phyloP scores from a whole-genome alignment of 2,797 vertebrate species.

The Tolypeutes matacus region DNA sequence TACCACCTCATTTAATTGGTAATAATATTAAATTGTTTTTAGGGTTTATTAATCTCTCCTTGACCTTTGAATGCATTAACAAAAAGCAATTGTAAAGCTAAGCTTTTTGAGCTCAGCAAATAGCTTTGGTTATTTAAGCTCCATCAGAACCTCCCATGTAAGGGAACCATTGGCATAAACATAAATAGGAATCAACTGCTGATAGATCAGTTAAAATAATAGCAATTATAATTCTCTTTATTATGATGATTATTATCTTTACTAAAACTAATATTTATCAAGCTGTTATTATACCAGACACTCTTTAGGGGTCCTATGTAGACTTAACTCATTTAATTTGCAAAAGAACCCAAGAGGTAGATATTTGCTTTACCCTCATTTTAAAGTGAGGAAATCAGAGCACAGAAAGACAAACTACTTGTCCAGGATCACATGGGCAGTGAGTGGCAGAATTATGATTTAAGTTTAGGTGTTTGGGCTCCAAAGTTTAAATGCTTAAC shows the following conservation, averaged over 20 bases:
- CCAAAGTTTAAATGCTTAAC: neutral
- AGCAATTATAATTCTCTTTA: neutral
- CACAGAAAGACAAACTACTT: neutral
- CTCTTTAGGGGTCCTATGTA: neutral
- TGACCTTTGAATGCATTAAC: neutral
- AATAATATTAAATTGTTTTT: conserved; percentile 28
- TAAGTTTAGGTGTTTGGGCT: conserved; percentile 11
- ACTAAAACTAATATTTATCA: conserved; percentile 28
- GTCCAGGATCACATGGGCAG: neutral
- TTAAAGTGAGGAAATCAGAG: conserved; percentile 24
- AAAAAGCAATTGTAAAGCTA: neutral
- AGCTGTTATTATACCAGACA: neutral
- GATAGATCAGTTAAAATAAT: conserved; percentile 26
- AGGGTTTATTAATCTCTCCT: conserved; percentile 30
- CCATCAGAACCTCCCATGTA: neutral
- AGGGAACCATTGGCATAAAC: neutral
- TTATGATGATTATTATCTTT: neutral
- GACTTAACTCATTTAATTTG: conserved; percentile 38
- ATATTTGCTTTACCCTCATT: conserved; percentile 14
- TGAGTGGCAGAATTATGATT: neutral
- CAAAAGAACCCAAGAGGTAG: neutral
- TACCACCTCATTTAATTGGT: neutral
- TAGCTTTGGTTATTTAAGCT: neutral
- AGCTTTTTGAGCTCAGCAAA: conserved; percentile 26
- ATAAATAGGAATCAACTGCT: conserved; percentile 42